These are phyloP conservation scores for Lampris incognitus DNA, from an alignment of 2,113 vertebrate genomes.

Conservation along the genomic window DNA sequence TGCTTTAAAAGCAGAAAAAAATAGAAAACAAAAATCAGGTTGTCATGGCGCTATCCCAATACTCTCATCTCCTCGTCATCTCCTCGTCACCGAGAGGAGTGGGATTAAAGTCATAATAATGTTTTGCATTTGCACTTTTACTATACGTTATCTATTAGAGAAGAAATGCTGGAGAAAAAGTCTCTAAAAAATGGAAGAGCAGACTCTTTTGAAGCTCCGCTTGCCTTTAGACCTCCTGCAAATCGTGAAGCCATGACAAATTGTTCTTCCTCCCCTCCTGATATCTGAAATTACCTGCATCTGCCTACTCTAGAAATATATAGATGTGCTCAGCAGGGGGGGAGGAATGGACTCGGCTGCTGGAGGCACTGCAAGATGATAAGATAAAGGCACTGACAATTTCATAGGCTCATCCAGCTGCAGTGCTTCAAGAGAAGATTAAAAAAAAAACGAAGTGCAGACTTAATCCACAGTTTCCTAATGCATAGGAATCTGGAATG, in stretches of 20 bases:
- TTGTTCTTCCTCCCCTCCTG: slow-evolving; percentile 12
- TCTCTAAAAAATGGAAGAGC: slow-evolving; percentile 6
- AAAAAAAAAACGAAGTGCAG: not conserved
- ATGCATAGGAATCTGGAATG: not conserved
- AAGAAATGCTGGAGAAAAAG: slow-evolving; percentile 8
- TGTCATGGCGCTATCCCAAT: too few relatives aligned
- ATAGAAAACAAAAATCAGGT: not conserved
- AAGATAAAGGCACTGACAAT: slow-evolving; percentile 30
- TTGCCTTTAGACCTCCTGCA: slow-evolving; percentile 32
- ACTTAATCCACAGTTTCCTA: not conserved
- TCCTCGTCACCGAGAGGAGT: too few relatives aligned
- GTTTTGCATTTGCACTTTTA: not conserved
- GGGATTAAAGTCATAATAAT: too few relatives aligned
- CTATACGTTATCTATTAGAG: slow-evolving; percentile 7
- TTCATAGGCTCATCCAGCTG: slow-evolving; percentile 21
- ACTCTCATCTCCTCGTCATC: too few relatives aligned
- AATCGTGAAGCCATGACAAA: slow-evolving; percentile 46
- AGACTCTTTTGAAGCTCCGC: not conserved
- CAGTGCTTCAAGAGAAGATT: slow-evolving; percentile 8
- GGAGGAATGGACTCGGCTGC: slow-evolving; percentile 7
- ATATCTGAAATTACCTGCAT: slow-evolving; percentile 35
- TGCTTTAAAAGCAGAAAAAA: not conserved
- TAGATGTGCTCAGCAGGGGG: slow-evolving; percentile 36
- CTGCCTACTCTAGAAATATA: slow-evolving; percentile 21
- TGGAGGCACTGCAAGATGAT: slow-evolving; percentile 28